Conservation (phyloP, 2,797 vertebrate species). For the Nyctalus aviator region DNA sequence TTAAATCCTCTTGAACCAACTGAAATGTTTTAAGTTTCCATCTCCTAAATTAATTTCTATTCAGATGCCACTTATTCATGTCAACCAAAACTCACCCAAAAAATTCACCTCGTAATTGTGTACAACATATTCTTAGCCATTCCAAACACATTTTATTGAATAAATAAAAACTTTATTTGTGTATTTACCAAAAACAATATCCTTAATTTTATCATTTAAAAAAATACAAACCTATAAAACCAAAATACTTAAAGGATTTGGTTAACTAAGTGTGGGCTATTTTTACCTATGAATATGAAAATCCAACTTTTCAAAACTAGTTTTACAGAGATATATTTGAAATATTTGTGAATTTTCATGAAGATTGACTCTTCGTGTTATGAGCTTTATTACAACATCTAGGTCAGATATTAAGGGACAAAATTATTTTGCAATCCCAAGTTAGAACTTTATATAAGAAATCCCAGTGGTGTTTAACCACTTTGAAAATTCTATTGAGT, state of each 20-base stretch:
- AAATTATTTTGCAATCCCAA: conserved; percentile 7
- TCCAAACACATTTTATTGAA: conserved; percentile 59
- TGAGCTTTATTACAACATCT: background rate
- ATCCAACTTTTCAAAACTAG: background rate
- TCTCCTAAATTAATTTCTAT: conserved; percentile 8
- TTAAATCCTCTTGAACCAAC: background rate
- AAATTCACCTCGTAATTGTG: background rate
- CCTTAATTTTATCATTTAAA: conserved; percentile 36
- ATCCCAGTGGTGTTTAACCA: background rate
- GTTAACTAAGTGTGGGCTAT: background rate
- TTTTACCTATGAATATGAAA: conserved; percentile 43
- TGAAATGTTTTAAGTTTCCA: conserved; percentile 6
- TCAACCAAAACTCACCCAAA: conserved; percentile 22
- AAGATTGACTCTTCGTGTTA: background rate
- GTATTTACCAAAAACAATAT: conserved; percentile 47
- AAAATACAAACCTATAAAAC: conserved; percentile 31
- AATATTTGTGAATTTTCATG: conserved; percentile 29
- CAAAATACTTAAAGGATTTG: conserved; percentile 55
- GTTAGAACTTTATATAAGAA: background rate
- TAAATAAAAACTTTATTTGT: conserved; percentile 75
- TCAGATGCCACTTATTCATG: background rate
- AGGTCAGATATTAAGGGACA: background rate
- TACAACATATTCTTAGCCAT: background rate
- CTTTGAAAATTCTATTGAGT: conserved; percentile 18
- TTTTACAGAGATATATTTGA: conserved; percentile 12